Evolutionary conservation across 2,888 invertebrate species (phyloP), one percentile per base, ranked within the genome.

Genomic region (Ditylenchus weischeri): DNA sequence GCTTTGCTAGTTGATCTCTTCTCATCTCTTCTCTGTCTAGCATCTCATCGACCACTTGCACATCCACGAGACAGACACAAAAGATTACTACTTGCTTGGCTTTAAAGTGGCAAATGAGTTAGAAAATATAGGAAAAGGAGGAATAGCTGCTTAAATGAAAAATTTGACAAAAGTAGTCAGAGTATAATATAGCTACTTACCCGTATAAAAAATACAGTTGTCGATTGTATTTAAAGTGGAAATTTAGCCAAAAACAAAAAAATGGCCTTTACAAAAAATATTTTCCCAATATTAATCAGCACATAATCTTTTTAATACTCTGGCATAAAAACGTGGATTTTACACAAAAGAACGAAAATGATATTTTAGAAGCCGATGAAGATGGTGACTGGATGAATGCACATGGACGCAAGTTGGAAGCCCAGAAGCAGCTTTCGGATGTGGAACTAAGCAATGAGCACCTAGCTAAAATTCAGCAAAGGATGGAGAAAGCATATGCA

Each of bases 361-460:
- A n/a, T n/a, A n/a, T 36, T 69, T 61, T 36, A 69, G 69, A 64
- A 36, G 62, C 66, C 23, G 62, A 11, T 51, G 19, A 21, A 21
- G 69, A 64, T 23, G 35, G 47, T 13, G 69, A 69, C 19, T 69
- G 69, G 69, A 62, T 69, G 47, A 51, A 64, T 29, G 69, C 63
- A 11, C 69, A 69, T 50, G 54, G 59, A 23, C 43, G 47, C 35
- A 69, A 69, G 58, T 51, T 69, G 70, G 69, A 70, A 18, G 47
- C 64, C 4, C 36, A 65, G 51, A 51, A 66, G 18, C 19, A 58
- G 11, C 58, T 67, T 18, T 36, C 21, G 15, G 36, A 64, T n/a
- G 11, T 67, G 48, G 64, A 66, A 43, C 23, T 35, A 7, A 43
- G 29, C 13, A 54, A 23, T 15, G 57, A 61, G 60, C 13, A 61